phyloP scores from a whole-genome alignment of 1,140 invertebrate species.

The Phenacoccus solenopsis region DNA sequence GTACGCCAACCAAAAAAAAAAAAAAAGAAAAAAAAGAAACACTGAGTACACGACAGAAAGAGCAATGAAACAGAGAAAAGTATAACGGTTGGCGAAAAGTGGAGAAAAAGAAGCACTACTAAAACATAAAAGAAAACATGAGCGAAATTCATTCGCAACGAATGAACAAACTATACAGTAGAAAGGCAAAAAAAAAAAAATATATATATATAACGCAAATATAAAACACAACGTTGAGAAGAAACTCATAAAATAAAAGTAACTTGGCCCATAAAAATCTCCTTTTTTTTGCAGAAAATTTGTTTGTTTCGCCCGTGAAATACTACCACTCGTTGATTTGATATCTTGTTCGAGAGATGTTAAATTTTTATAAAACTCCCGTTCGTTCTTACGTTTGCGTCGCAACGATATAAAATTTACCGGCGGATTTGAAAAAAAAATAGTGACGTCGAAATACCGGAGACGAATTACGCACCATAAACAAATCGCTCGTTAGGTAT shows the following conservation, averaged over 20 bases:
- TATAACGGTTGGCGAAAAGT: too few species aligned
- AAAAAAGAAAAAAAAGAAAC: neutral
- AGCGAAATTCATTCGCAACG: neutral
- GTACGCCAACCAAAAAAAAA: neutral
- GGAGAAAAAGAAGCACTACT: neutral
- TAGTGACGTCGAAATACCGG: too few species aligned
- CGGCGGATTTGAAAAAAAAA: too few species aligned
- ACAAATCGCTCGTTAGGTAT: constrained; percentile 1
- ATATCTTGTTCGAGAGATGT: neutral
- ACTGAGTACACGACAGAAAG: neutral
- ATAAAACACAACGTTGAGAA: neutral
- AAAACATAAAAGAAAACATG: neutral
- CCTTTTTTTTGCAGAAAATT: constrained; percentile 3
- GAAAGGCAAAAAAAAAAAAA: neutral
- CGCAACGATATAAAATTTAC: too few species aligned
- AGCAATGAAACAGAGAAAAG: neutral
- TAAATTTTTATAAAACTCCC: neutral
- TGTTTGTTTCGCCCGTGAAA: neutral
- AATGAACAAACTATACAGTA: neutral
- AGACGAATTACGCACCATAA: neutral
- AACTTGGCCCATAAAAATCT: neutral
- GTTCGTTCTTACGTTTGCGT: too few species aligned
- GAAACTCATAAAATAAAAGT: constrained; percentile 3
- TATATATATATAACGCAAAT: neutral
- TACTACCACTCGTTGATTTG: neutral